Percentiles rank a stretch among this genome's conserved stretches.
phyloP scores from a whole-genome alignment of 2,888 invertebrate species.

The Lasioglossum marginatum region DNA sequence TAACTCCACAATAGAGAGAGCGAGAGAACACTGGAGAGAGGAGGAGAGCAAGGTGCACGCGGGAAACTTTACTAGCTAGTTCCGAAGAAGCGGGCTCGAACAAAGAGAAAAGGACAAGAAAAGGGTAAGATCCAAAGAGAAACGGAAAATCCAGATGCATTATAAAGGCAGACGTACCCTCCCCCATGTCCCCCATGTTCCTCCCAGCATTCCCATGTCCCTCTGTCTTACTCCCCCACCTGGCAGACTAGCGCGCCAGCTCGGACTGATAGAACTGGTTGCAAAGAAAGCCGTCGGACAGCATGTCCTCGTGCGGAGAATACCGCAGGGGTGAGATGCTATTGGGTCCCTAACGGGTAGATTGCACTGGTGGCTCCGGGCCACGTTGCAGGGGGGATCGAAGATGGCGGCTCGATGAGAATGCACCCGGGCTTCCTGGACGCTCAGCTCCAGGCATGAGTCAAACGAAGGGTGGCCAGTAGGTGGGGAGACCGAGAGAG shows the following conservation, averaged over 20 bases:
- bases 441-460: slow-evolving; percentile 46
- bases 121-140: slow-evolving; percentile 43
- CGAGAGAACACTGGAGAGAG: not conserved
- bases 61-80: slow-evolving; percentile 40
- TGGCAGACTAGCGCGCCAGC: slow-evolving; percentile 31
- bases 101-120: slow-evolving; percentile 25
- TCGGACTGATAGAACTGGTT: slow-evolving; percentile 55
- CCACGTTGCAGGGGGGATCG: slow-evolving; percentile 68
- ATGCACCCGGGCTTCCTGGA: slow-evolving; percentile 59
- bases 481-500: not conserved
- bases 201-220: not conserved
- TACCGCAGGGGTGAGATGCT: slow-evolving; percentile 44
- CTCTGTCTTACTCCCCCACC: not conserved
- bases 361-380: slow-evolving; percentile 65
- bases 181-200: not conserved
- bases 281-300: slow-evolving; percentile 60
- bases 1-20: not conserved
- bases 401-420: slow-evolving; percentile 65
- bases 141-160: slow-evolving; percentile 49
- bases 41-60: not conserved
- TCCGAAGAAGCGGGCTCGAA: slow-evolving; percentile 29
- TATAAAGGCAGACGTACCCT: slow-evolving; percentile 47
- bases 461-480: slow-evolving; percentile 45
- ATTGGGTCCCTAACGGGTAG: slow-evolving; percentile 66
- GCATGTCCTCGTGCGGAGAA: slow-evolving; percentile 38